Evolutionary conservation across 2,113 vertebrate genomes (phyloP).

Genomic region (Zosterops lateralis): DNA sequence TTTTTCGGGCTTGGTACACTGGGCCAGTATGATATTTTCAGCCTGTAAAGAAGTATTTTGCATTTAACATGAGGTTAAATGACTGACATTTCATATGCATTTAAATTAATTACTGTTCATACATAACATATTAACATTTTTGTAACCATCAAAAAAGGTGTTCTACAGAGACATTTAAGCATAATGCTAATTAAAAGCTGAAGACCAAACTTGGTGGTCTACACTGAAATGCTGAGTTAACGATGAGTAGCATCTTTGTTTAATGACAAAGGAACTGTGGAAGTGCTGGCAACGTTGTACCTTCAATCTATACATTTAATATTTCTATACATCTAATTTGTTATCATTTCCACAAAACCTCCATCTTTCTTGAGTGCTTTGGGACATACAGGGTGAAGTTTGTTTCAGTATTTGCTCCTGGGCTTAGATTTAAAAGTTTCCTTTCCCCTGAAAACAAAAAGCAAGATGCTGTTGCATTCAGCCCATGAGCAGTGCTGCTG

Average conservation of each 20-base stretch:
- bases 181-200: background rate
- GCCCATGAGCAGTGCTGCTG: accelerated
- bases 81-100: background rate
- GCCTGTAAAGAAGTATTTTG: conserved; percentile 41
- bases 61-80: background rate
- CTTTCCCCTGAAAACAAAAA: background rate
- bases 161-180: background rate
- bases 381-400: accelerated
- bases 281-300: background rate
- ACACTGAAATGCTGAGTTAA: background rate
- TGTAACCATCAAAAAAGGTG: background rate
- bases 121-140: background rate
- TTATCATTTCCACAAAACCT: background rate
- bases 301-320: background rate
- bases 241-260: background rate
- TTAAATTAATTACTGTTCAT: background rate
- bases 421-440: background rate
- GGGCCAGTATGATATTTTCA: conserved; percentile 73
- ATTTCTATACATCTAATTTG: background rate
- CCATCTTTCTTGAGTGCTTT: background rate
- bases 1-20: conserved; percentile 78
- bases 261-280: background rate
- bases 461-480: background rate
- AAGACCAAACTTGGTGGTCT: background rate
- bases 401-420: background rate